Conservation (phyloP, 1,140 invertebrate genomes). For the Brachionus paranguensis region DNA sequence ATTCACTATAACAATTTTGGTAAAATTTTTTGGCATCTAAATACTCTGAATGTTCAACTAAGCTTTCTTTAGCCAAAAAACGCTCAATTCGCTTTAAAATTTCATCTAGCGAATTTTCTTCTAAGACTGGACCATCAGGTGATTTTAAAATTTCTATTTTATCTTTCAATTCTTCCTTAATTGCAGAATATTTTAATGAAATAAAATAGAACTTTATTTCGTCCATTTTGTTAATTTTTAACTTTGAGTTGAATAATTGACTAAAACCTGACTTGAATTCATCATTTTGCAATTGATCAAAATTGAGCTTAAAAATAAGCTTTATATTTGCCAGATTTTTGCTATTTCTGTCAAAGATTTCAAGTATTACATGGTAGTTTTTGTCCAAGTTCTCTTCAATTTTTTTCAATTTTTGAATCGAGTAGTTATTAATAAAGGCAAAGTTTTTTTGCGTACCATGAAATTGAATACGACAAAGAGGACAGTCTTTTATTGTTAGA, state of each 20-base stretch:
- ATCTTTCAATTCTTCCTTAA: not conserved
- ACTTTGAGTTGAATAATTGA: not conserved
- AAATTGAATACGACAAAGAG: not conserved
- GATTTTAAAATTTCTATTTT: not conserved
- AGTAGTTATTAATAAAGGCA: not conserved
- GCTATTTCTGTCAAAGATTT: not conserved
- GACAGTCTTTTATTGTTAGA: not conserved
- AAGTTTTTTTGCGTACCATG: not conserved
- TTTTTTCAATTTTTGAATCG: not conserved
- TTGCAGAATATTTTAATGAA: not conserved
- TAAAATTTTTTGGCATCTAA: not conserved
- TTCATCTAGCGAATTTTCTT: not conserved
- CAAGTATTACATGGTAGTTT: not conserved
- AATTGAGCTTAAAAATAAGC: not conserved
- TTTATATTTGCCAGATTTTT: not conserved
- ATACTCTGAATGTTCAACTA: not conserved
- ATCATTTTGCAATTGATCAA: not conserved
- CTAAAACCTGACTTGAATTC: not conserved
- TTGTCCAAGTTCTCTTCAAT: not conserved
- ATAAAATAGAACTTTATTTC: not conserved
- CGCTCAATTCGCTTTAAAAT: not conserved
- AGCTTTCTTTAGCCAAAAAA: not conserved
- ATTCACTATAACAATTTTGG: not conserved
- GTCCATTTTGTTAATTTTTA: not conserved
- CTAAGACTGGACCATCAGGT: not conserved